Base-by-base conservation (phyloP, 2,797 vertebrate species). In the Lagodon rhomboides region DNA sequence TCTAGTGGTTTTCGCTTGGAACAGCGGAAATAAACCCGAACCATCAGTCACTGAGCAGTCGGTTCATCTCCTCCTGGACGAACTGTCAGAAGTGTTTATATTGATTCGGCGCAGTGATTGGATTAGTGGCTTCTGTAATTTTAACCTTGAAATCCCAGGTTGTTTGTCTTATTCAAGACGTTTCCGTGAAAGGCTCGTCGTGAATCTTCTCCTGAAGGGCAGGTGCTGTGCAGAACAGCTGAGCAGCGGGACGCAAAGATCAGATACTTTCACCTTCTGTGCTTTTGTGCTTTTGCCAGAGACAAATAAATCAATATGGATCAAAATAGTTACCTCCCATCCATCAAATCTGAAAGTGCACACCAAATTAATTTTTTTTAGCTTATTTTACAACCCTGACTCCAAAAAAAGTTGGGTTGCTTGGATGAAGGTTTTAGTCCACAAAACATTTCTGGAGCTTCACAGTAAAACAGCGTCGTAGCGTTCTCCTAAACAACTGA, bases 1-100 rank as follows among this genome's bases (percentile, higher is more conserved):
- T 94, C 95, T 94, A 85, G 93, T 94, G 94, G 93, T 68, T 85
- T 82, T 25, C 68, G 60, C 43, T 17, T 63, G 74, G 85, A 90
- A 87, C 87, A 87, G 82, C 89, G 50, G 27, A 34, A 76, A 60
- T 1, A 49, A 25, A 13, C 63, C 61, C 61, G 17, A 63, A 66
- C 46, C 8, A 54, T 54, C 30, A 6, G 54, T 65, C 43, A 23
- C 51, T 53, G 34, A 25, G 17, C 61, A 61, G 54, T 15, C 44
- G 13, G 16, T 44, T 63, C 25, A 51, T 55, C 34, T 60, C 64
- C 47, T 65, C 11, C 8, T 11, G 51, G 60, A 67, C 20, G 66
- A n/a, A 73, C 22, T 54, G 41, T 75, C 25, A 38, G 13, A 27
- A 8, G 2, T 47, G 27, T 55, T 3, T 53, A 68, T 55, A 20